Conservation (phyloP, 2,888 invertebrate genomes). For the Dasypogon diadema region DNA sequence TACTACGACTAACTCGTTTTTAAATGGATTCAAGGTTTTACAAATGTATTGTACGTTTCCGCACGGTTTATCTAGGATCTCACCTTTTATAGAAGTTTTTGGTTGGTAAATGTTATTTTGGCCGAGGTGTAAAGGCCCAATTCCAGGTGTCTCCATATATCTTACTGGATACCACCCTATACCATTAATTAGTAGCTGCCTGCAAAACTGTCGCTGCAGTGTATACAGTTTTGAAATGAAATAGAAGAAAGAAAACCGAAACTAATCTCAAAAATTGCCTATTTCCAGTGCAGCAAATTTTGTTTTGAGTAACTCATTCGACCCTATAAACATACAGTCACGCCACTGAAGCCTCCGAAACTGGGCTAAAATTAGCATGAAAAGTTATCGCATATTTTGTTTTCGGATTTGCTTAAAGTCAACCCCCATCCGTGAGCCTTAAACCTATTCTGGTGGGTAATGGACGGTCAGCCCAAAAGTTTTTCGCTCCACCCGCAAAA, state of each 20-base stretch:
- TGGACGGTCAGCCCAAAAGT: neutral
- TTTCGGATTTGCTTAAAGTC: neutral
- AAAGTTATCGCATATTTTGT: neutral
- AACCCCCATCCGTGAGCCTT: neutral
- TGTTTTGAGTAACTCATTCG: neutral
- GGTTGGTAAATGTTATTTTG: too few relatives aligned
- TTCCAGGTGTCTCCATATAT: too few relatives aligned
- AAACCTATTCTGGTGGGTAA: neutral
- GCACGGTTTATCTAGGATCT: too few relatives aligned
- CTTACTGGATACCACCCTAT: too few relatives aligned
- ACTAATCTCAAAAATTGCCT: neutral
- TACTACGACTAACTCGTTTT: too few relatives aligned
- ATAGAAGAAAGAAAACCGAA: neutral
- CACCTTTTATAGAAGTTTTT: too few relatives aligned
- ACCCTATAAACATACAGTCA: neutral
- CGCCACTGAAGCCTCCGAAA: neutral
- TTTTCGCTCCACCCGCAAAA: slow-evolving; percentile 50
- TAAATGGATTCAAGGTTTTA: too few relatives aligned
- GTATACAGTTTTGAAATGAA: neutral
- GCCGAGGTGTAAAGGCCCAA: too few relatives aligned
- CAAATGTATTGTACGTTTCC: too few relatives aligned
- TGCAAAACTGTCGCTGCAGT: neutral
- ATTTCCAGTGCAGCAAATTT: neutral
- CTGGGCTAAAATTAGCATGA: neutral
- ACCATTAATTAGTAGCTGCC: neutral